phyloP scores from a whole-genome alignment of 2,797 vertebrate genomes.

The Pseudomugil gertrudae region DNA sequence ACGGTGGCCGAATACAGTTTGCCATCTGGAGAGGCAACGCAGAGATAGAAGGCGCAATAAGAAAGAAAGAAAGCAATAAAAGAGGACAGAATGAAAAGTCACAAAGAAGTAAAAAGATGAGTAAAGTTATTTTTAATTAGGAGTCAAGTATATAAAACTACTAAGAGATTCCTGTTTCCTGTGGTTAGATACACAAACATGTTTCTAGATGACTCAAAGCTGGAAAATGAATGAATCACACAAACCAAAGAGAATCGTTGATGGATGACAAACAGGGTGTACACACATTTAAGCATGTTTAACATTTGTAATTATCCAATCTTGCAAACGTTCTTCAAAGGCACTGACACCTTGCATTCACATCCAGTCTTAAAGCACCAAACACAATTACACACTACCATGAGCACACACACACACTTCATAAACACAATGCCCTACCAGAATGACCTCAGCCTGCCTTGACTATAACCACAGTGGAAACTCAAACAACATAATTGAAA shows the following conservation, averaged over 20 bases:
- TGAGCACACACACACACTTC: slow-evolving; percentile 32
- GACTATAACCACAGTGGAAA: slow-evolving; percentile 72
- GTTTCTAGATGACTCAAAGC: slow-evolving; percentile 43
- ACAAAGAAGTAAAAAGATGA: slow-evolving; percentile 36
- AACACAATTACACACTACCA: slow-evolving; percentile 21
- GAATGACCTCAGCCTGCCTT: slow-evolving; percentile 70
- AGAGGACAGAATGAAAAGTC: slow-evolving; percentile 10
- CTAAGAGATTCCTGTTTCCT: slow-evolving; percentile 40
- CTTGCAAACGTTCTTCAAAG: slow-evolving; percentile 46
- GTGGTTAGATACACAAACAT: slow-evolving; percentile 50
- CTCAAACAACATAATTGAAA: slow-evolving; percentile 81
- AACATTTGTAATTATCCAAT: slow-evolving; percentile 57
- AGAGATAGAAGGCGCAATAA: slow-evolving; percentile 49
- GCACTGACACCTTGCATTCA: slow-evolving; percentile 27
- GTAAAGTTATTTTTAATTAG: slow-evolving; percentile 44
- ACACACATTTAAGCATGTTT: slow-evolving; percentile 49
- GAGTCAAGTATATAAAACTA: slow-evolving; percentile 45
- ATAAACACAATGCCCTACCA: slow-evolving; percentile 58
- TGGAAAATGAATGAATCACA: slow-evolving; percentile 55
- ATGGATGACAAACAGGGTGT: slow-evolving; percentile 58
- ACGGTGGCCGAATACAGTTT: slow-evolving; percentile 98
- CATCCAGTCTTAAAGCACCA: slow-evolving; percentile 9
- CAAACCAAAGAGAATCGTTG: slow-evolving; percentile 37
- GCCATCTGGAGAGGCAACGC: slow-evolving; percentile 85
- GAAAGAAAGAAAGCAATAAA: slow-evolving; percentile 34